Percentiles rank a stretch among this genome's conserved stretches.
Conservation (phyloP, 2,113 vertebrate genomes). For the Calidris pygmaea region DNA sequence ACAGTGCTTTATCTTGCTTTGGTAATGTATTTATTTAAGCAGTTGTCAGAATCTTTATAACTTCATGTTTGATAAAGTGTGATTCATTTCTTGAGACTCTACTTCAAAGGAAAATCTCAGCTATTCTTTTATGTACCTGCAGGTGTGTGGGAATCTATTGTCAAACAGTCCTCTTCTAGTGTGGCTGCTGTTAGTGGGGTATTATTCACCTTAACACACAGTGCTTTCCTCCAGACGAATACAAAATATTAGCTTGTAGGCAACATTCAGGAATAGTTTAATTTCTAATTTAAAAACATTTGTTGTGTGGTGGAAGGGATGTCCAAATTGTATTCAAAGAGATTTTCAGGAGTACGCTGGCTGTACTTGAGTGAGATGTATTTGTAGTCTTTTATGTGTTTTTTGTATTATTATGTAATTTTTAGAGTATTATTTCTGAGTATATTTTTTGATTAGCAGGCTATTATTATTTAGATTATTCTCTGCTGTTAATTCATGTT, state of each 20-base stretch:
- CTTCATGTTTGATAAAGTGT: background rate
- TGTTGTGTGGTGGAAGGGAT: background rate
- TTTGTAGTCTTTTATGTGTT: background rate
- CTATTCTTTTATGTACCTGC: conserved; percentile 11
- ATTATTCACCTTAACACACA: background rate
- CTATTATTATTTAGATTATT: background rate
- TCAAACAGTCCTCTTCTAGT: background rate
- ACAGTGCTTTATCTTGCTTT: background rate
- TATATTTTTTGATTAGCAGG: background rate
- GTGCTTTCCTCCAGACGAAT: background rate
- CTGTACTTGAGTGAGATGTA: background rate
- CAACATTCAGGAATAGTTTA: background rate
- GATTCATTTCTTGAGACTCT: conserved; percentile 25
- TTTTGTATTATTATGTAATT: background rate
- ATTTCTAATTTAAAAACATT: background rate
- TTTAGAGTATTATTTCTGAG: background rate
- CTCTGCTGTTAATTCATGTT: background rate
- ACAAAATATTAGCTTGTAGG: background rate
- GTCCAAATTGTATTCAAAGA: background rate
- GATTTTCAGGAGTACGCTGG: background rate
- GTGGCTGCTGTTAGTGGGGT: background rate
- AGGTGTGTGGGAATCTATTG: conserved; percentile 18
- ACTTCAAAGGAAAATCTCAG: conserved; percentile 30
- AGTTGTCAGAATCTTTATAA: background rate
- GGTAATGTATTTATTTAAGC: conserved; percentile 32